phyloP scores from a whole-genome alignment of 2,797 vertebrate species.

The Xenentodon cancila region DNA sequence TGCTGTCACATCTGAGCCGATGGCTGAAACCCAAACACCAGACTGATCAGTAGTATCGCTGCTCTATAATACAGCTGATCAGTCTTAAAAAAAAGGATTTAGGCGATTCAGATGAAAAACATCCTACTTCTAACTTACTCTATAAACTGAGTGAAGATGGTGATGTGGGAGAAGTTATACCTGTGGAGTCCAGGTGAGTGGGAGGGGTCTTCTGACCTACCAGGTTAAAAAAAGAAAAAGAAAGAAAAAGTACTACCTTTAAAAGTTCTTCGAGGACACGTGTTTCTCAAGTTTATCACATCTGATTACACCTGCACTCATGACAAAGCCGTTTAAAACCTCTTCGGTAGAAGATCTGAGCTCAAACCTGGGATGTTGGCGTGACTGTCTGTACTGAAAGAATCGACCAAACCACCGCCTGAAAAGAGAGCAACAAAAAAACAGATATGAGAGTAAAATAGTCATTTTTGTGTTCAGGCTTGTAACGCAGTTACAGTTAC shows the following conservation, averaged over 20 bases:
- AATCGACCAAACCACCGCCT: slow-evolving; percentile 45
- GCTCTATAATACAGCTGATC: neutral
- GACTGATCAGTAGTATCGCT: neutral
- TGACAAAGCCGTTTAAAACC: neutral
- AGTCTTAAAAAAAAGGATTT: neutral
- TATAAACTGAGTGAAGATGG: neutral
- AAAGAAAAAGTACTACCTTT: neutral
- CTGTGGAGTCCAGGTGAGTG: slow-evolving; percentile 62
- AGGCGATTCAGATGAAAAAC: neutral
- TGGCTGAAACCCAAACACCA: slow-evolving; percentile 40
- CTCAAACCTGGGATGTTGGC: slow-evolving; percentile 29
- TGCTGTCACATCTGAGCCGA: slow-evolving; percentile 50
- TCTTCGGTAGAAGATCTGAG: neutral
- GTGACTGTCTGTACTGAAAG: slow-evolving; percentile 20
- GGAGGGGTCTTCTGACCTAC: slow-evolving; percentile 62
- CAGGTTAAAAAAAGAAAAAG: slow-evolving; percentile 3
- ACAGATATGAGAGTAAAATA: neutral
- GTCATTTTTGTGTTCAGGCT: neutral
- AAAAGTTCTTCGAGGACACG: neutral
- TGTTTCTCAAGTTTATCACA: neutral
- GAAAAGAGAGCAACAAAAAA: slow-evolving; percentile 14
- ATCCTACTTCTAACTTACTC: neutral
- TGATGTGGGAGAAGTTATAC: slow-evolving; percentile 29
- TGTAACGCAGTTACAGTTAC: neutral
- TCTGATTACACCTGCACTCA: neutral